A percentile compares a stretch with the other conserved stretches of the same genome.
Evolutionary conservation across 2,113 vertebrate genomes (phyloP).

Genomic region (Silurus asotus): DNA sequence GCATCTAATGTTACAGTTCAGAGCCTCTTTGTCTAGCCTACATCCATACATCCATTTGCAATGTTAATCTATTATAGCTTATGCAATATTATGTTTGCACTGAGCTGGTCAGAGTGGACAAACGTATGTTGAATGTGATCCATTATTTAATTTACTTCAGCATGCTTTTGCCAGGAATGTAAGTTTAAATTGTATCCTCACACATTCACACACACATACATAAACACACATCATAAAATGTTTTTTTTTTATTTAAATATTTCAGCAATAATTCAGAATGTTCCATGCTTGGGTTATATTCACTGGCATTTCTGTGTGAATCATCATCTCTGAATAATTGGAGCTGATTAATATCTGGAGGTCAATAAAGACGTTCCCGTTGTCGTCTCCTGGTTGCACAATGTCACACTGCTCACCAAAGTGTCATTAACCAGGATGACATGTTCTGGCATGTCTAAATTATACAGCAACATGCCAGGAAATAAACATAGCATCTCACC

Average conservation of each 20-base stretch:
- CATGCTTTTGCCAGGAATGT: background rate
- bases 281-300: background rate
- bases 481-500: slow-evolving; percentile 2
- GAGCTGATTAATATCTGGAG: slow-evolving; percentile 14
- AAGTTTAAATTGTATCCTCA: background rate
- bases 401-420: background rate
- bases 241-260: background rate
- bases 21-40: background rate
- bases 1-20: background rate
- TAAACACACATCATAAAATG: background rate
- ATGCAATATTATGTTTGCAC: slow-evolving; percentile 11
- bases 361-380: background rate
- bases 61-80: background rate
- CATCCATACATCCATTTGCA: background rate
- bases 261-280: background rate
- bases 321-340: background rate
- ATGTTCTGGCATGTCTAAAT: background rate
- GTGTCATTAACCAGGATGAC: slow-evolving; percentile 5
- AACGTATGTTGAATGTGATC: background rate
- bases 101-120: background rate
- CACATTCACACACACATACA: background rate
- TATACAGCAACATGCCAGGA: background rate
- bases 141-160: slow-evolving; percentile 12
- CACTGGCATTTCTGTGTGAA: background rate
- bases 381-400: background rate